Conservation (phyloP, 1,140 invertebrate genomes). For the Brachionus rubens region DNA sequence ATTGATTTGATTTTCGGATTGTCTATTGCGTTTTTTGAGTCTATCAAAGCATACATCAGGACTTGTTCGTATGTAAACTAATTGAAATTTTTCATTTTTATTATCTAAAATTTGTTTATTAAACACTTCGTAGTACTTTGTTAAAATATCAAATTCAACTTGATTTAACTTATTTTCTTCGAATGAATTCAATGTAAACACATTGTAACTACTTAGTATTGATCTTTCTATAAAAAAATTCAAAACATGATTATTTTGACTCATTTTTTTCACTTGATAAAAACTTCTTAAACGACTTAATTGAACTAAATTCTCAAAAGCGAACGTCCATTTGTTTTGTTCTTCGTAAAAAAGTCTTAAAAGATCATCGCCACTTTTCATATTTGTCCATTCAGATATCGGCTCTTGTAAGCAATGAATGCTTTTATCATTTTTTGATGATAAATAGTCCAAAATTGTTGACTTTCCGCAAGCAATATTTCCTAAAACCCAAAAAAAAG, state of each 20-base stretch:
- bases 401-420: conserved; percentile 17
- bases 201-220: conserved; percentile 35
- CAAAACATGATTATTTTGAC: background rate
- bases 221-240: conserved; percentile 40
- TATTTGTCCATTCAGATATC: conserved; percentile 44
- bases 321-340: conserved; percentile 6
- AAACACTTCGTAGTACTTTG: background rate
- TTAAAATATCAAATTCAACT: conserved; percentile 41
- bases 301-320: conserved; percentile 42
- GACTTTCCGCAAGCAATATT: conserved; percentile 44
- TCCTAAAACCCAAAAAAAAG: background rate
- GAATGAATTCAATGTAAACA: conserved; percentile 29
- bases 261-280: conserved; percentile 10
- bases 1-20: conserved; percentile 20
- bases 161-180: conserved; percentile 30
- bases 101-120: background rate
- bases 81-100: background rate
- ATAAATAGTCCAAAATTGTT: conserved; percentile 22
- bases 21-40: conserved; percentile 18
- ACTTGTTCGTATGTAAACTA: conserved; percentile 20
- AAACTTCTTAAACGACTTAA: conserved; percentile 39
- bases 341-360: conserved; percentile 37
- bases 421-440: background rate
- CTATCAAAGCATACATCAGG: conserved; percentile 32
- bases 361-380: conserved; percentile 16